Percentiles rank a stretch among this genome's conserved stretches.
Conservation (phyloP, 2,888 invertebrate genomes). For the Adineta ricciae region DNA sequence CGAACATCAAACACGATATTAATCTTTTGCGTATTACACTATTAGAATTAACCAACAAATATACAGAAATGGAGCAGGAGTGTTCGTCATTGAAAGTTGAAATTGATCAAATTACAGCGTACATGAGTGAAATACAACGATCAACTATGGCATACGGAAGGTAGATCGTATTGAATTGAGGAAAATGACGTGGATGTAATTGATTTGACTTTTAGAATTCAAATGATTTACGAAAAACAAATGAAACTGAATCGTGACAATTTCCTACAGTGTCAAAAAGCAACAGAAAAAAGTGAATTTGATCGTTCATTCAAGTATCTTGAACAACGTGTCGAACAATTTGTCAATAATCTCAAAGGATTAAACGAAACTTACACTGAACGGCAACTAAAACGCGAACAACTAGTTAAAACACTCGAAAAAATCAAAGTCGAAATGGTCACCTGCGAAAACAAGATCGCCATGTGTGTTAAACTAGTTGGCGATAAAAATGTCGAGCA, state of each 20-base stretch:
- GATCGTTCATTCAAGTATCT: conserved; percentile 13
- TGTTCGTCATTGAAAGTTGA: background rate
- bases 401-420: background rate
- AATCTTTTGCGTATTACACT: background rate
- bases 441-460: background rate
- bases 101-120: conserved; percentile 3
- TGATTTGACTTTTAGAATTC: conserved; percentile 1
- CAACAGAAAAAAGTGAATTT: background rate
- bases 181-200: no score
- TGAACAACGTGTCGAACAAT: conserved; percentile 5
- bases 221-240: conserved; percentile 16
- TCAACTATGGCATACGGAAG: conserved; percentile 16
- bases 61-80: conserved; percentile 8
- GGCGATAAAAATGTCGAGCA: background rate
- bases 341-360: conserved; percentile 15
- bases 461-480: background rate
- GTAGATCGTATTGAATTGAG: no score
- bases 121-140: conserved; percentile 19
- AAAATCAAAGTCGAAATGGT: background rate
- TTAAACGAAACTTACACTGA: background rate
- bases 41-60: conserved; percentile 11
- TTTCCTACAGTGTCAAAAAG: background rate
- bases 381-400: background rate
- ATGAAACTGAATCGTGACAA: conserved; percentile 14
- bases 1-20: background rate